Evolutionary conservation across 2,888 invertebrate genomes (phyloP).

Genomic region (Nasonovia ribisnigri): DNA sequence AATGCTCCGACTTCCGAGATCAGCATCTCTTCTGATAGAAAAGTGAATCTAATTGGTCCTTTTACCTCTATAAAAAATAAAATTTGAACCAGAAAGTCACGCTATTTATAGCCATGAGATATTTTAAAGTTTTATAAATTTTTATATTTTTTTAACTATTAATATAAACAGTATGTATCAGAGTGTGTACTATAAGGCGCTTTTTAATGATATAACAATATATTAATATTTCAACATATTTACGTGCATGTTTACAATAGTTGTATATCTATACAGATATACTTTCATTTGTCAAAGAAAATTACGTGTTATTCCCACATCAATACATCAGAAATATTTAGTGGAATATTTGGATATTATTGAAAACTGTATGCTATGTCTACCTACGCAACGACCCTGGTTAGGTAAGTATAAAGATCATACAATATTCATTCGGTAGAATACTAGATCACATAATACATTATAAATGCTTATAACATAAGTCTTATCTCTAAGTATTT

Average conservation of each 20-base stretch:
- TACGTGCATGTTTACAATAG: neutral
- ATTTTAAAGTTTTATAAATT: too few relatives aligned
- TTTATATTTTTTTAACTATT: too few relatives aligned
- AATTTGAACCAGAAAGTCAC: too few relatives aligned
- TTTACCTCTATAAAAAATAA: too few relatives aligned
- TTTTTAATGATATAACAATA: neutral
- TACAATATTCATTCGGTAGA: neutral
- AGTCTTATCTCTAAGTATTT: neutral
- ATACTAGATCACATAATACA: neutral
- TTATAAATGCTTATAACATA: neutral
- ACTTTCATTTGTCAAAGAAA: neutral
- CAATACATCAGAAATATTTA: neutral
- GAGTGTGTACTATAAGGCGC: neutral
- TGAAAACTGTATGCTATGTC: neutral
- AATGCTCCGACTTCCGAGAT: too few relatives aligned
- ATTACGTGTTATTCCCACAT: neutral
- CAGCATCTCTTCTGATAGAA: too few relatives aligned
- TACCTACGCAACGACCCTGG: neutral
- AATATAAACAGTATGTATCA: neutral
- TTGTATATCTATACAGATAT: neutral
- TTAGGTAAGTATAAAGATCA: neutral
- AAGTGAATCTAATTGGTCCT: too few relatives aligned
- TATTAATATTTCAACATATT: neutral
- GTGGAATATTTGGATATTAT: neutral
- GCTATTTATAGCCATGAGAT: too few relatives aligned